Conservation (phyloP, 2,888 invertebrate genomes). For the Ferdinandea cuprea region DNA sequence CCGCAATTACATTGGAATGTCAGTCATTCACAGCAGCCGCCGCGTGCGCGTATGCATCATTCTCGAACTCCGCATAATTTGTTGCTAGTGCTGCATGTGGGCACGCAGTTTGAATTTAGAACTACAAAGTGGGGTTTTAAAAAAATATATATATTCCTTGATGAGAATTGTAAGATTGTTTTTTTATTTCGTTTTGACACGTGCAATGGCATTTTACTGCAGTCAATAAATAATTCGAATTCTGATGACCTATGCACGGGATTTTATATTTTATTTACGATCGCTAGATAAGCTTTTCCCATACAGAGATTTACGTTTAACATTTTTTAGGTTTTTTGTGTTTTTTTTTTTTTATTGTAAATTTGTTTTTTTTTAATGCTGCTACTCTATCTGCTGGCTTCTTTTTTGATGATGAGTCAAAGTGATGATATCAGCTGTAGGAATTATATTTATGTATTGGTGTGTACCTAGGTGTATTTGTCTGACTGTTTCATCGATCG, state of each 20-base stretch:
- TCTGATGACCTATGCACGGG: neutral
- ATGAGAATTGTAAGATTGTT: neutral
- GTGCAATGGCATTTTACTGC: neutral
- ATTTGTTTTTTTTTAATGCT: neutral
- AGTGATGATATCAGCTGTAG: constrained; percentile 51
- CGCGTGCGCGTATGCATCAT: constrained; percentile 35
- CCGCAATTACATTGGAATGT: constrained; percentile 47
- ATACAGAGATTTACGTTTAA: neutral
- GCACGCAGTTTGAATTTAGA: neutral
- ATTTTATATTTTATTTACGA: neutral
- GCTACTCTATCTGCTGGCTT: neutral
- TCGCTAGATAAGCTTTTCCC: constrained; percentile 27
- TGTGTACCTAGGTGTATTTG: neutral
- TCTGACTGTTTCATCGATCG: neutral
- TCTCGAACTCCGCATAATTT: constrained; percentile 9
- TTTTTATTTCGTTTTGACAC: neutral
- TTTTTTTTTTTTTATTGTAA: neutral
- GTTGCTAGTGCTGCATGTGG: constrained; percentile 6
- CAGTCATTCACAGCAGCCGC: constrained; percentile 32
- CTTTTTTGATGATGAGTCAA: constrained; percentile 42
- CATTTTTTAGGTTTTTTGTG: neutral
- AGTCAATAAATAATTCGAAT: neutral
- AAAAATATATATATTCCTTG: neutral
- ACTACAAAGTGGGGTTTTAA: neutral
- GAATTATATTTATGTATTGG: constrained; percentile 31